These are phyloP conservation scores for Elgaria multicarinata DNA, from an alignment of 2,113 vertebrate species.

Conservation along the genomic window DNA sequence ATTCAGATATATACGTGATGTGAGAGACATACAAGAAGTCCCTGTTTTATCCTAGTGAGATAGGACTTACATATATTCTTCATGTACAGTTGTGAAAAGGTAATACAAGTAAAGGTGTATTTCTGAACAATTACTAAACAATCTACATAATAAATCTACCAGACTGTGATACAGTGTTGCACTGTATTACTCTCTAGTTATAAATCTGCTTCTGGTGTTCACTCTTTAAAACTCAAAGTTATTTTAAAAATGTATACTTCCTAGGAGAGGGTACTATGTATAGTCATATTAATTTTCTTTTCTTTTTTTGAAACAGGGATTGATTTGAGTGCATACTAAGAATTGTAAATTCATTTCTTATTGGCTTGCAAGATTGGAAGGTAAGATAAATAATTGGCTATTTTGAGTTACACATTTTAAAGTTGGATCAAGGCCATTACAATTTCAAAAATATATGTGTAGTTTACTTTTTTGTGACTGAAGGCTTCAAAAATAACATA, in stretches of 20 bases:
- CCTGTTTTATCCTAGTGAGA: neutral
- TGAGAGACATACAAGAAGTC: neutral
- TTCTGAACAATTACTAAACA: neutral
- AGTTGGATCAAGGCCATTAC: too few species aligned
- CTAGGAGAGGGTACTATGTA: neutral
- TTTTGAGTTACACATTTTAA: neutral
- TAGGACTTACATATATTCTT: neutral
- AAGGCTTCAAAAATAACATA: neutral
- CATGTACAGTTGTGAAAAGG: neutral
- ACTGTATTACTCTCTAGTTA: too few species aligned
- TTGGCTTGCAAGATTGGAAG: neutral
- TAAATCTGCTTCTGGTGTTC: neutral
- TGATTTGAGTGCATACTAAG: neutral
- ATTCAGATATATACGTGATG: neutral
- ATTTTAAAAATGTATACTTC: neutral
- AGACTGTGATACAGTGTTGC: neutral
- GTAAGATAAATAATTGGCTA: neutral
- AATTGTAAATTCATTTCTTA: constrained; percentile 2
- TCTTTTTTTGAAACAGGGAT: constrained; percentile 10
- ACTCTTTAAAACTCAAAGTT: neutral
- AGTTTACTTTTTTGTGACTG: neutral
- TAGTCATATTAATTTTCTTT: neutral
- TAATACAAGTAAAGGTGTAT: neutral
- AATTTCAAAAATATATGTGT: neutral
- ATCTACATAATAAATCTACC: neutral